phyloP scores from a whole-genome alignment of 1,140 invertebrate genomes.

The Aleiodes sp. region DNA sequence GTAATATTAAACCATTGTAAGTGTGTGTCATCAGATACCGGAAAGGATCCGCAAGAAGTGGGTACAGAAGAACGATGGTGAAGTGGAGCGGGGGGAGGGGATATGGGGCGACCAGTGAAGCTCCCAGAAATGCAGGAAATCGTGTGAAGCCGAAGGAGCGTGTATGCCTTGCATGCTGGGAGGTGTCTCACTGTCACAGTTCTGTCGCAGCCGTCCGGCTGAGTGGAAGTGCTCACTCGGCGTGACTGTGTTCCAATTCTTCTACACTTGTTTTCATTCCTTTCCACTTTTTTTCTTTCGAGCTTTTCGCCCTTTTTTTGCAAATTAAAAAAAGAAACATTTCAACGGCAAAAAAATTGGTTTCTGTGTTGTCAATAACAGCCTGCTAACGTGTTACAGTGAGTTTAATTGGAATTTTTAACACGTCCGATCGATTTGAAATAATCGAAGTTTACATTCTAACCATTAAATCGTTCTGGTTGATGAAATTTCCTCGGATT shows the following conservation, averaged over 20 bases:
- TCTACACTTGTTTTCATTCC: not conserved
- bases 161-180: slow-evolving; percentile 20
- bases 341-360: not conserved
- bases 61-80: too few species aligned
- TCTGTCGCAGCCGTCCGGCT: slow-evolving; percentile 20
- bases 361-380: not conserved
- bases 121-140: slow-evolving; percentile 13
- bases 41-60: not conserved
- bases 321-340: not conserved
- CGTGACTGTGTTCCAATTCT: not conserved
- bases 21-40: slow-evolving; percentile 2
- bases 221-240: slow-evolving; percentile 19
- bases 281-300: not conserved
- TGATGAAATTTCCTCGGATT: too few species aligned
- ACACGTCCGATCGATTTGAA: not conserved
- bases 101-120: slow-evolving; percentile 14
- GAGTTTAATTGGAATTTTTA: not conserved
- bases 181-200: slow-evolving; percentile 36
- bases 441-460: too few species aligned
- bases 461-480: too few species aligned
- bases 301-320: too few species aligned
- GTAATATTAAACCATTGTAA: too few species aligned
- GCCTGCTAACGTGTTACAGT: not conserved
- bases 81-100: not conserved
- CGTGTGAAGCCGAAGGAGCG: slow-evolving; percentile 26